Percentiles rank a stretch among this genome's conserved stretches.
These are phyloP conservation scores for Caloenas nicobarica DNA, from an alignment of 2,113 vertebrate species.

Conservation along the genomic window DNA sequence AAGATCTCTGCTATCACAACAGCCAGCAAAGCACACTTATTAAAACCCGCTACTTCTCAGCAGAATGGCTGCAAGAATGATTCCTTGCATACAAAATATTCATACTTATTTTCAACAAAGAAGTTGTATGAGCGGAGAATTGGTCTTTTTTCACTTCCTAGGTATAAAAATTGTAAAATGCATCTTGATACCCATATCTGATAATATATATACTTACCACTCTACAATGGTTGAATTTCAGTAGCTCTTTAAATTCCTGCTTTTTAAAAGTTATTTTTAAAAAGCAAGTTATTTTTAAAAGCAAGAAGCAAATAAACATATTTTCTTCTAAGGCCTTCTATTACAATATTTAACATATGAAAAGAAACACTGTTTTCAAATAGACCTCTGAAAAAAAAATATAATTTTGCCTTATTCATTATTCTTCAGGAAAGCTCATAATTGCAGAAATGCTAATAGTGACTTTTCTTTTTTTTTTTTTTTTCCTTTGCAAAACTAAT, in stretches of 20 bases:
- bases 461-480: neutral
- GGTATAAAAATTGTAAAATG: neutral
- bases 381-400: neutral
- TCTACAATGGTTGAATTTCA: neutral
- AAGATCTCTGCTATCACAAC: neutral
- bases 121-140: neutral
- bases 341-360: neutral
- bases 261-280: neutral
- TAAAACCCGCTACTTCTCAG: neutral
- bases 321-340: neutral
- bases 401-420: neutral
- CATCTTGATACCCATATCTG: neutral
- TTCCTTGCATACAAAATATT: neutral
- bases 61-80: neutral
- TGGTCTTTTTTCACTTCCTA: neutral
- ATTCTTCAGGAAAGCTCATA: neutral
- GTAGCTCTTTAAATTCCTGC: neutral
- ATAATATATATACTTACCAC: neutral
- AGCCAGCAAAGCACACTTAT: neutral
- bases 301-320: neutral
- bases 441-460: neutral
- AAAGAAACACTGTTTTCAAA: neutral
- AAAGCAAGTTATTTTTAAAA: neutral
- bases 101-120: neutral
- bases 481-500: neutral